Evolutionary conservation across 2,888 invertebrate species (phyloP).

Genomic region (Cyaniris semiargus): DNA sequence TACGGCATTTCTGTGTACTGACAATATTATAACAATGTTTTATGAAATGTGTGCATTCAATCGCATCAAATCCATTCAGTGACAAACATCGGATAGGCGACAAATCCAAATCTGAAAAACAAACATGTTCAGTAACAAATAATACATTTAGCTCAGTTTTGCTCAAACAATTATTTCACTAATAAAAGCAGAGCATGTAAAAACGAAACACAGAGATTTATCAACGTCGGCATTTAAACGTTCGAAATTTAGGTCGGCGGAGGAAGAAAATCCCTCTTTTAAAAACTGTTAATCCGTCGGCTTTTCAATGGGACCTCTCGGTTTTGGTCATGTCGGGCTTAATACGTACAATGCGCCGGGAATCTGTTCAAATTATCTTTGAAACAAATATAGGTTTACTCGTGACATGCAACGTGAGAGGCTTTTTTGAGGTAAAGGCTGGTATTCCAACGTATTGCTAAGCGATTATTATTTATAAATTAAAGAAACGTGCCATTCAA

Average conservation of each 20-base stretch:
- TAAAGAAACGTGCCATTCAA: too few species aligned
- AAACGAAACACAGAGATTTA: conserved; percentile 28
- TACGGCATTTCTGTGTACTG: background rate
- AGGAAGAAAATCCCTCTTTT: conserved; percentile 45
- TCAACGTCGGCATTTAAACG: conserved; percentile 27
- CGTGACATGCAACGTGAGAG: background rate
- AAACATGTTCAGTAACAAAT: background rate
- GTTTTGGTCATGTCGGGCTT: conserved; percentile 39
- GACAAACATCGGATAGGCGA: background rate
- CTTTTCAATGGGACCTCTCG: conserved; percentile 45
- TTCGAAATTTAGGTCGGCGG: conserved; percentile 45
- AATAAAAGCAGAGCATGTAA: conserved; percentile 12
- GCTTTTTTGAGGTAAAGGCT: background rate
- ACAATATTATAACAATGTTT: background rate
- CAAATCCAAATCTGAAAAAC: background rate
- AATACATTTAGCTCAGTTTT: background rate
- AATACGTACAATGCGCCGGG: conserved; percentile 24
- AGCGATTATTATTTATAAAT: background rate
- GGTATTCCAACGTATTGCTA: background rate
- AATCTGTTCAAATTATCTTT: conserved; percentile 26
- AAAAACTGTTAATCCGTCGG: conserved; percentile 48
- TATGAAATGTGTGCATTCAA: background rate
- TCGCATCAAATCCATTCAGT: background rate
- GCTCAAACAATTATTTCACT: background rate
- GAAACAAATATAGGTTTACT: conserved; percentile 19